Percentiles rank a stretch among this genome's conserved stretches.
Conservation (phyloP, 1,140 invertebrate genomes). For the Pentalonia nigronervosa region DNA sequence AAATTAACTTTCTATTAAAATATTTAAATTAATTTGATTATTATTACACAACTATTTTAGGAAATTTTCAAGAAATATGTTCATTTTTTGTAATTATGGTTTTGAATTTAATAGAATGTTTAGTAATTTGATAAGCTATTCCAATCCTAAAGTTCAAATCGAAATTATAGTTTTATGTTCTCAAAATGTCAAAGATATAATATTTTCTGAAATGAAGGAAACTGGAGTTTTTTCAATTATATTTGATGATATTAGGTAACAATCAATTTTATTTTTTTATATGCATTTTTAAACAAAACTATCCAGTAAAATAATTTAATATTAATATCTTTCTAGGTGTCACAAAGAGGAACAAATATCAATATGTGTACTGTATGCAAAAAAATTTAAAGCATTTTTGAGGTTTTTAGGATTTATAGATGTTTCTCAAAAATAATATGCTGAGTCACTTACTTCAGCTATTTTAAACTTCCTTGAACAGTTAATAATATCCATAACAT, state of each 20-base stretch:
- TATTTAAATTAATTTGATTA: constrained; percentile 1
- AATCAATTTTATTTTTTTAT: no score
- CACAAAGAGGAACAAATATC: neutral
- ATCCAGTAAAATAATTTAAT: neutral
- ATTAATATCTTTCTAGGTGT: neutral
- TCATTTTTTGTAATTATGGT: constrained; percentile 14
- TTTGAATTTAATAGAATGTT: neutral
- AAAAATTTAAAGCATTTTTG: neutral
- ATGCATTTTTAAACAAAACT: neutral
- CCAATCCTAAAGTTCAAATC: neutral
- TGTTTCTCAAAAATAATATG: neutral
- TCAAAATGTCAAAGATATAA: neutral
- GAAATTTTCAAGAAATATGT: constrained; percentile 24
- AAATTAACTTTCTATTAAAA: neutral
- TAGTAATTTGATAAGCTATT: neutral
- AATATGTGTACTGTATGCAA: neutral
- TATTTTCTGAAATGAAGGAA: constrained; percentile 15
- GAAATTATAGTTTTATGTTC: neutral
- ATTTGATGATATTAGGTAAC: neutral
- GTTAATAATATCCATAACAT: neutral
- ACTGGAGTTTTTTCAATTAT: neutral
- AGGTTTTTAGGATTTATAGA: neutral
- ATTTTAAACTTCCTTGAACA: neutral
- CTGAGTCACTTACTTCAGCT: neutral
- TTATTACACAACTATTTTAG: neutral